Evolutionary conservation across 2,113 vertebrate genomes (phyloP).

Genomic region (Rhinogobius similis): DNA sequence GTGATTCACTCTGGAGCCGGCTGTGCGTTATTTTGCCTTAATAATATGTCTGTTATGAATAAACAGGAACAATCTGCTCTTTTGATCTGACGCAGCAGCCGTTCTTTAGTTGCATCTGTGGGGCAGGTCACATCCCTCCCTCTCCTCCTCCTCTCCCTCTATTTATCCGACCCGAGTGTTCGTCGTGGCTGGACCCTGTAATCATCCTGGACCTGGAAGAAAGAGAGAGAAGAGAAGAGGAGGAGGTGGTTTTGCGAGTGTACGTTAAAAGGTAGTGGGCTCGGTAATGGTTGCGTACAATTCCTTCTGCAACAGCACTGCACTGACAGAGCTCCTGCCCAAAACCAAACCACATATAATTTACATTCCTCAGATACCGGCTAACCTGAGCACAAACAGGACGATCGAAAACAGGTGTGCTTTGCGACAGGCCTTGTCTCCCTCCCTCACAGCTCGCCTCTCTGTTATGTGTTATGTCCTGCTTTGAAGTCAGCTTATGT

Average conservation of each 20-base stretch:
- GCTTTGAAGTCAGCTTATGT: slow-evolving; percentile 14
- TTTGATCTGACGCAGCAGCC: slow-evolving; percentile 32
- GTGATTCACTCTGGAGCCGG: neutral
- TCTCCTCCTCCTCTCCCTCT: slow-evolving; percentile 43
- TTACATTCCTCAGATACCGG: slow-evolving; percentile 78
- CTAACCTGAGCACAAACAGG: slow-evolving; percentile 72
- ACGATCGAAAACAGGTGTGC: slow-evolving; percentile 77
- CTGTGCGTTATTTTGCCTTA: slow-evolving; percentile 19
- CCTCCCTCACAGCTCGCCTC: slow-evolving; percentile 22
- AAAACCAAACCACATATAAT: slow-evolving; percentile 74
- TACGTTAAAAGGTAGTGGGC: slow-evolving; percentile 8
- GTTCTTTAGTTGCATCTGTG: slow-evolving; percentile 20
- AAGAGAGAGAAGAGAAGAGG: neutral
- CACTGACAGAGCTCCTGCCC: slow-evolving; percentile 50
- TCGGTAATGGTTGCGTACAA: slow-evolving; percentile 37
- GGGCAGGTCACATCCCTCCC: slow-evolving; percentile 24
- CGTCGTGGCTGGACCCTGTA: slow-evolving; percentile 63
- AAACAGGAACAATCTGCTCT: slow-evolving; percentile 28
- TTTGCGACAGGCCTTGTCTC: slow-evolving; percentile 20
- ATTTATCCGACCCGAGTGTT: slow-evolving; percentile 58
- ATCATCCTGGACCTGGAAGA: slow-evolving; percentile 55
- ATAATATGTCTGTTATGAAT: slow-evolving; percentile 37
- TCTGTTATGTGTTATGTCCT: slow-evolving; percentile 15
- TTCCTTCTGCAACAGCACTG: slow-evolving; percentile 38
- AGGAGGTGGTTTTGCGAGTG: slow-evolving; percentile 19